Percentiles rank a stretch among this genome's conserved stretches.
Evolutionary conservation across 1,140 invertebrate species (phyloP).

Genomic region (Trichomalopsis sarcophagae): DNA sequence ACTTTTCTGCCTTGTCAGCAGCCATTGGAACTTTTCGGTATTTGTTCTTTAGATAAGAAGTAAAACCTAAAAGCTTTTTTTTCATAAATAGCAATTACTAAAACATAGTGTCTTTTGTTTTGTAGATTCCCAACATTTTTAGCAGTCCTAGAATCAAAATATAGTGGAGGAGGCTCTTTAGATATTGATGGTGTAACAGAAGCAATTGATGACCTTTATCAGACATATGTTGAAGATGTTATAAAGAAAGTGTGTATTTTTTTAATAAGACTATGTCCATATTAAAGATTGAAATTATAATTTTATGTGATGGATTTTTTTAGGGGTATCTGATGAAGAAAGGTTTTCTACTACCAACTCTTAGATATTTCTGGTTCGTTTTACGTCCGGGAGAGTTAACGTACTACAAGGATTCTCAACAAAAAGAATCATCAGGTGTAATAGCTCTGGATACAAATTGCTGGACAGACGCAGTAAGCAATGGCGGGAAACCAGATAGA

Average conservation of each 20-base stretch:
- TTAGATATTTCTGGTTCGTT: constrained; percentile 88
- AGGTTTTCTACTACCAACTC: constrained; percentile 84
- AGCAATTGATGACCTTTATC: constrained; percentile 84
- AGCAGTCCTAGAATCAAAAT: constrained; percentile 83
- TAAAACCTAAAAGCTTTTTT: neutral
- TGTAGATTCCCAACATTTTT: constrained; percentile 80
- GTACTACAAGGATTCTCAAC: constrained; percentile 84
- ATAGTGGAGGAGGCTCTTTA: constrained; percentile 76
- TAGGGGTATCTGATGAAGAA: constrained; percentile 82
- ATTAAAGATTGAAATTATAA: neutral
- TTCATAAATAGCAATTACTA: neutral
- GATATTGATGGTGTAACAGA: constrained; percentile 80
- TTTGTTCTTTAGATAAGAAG: neutral
- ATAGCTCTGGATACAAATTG: constrained; percentile 80
- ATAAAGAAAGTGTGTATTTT: constrained; percentile 82
- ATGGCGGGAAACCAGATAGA: constrained; percentile 76
- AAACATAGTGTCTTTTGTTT: constrained; percentile 37
- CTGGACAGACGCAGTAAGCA: constrained; percentile 78
- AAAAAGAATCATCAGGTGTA: constrained; percentile 82
- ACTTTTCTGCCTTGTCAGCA: constrained; percentile 79
- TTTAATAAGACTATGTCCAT: neutral
- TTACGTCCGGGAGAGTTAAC: constrained; percentile 83
- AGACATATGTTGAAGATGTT: constrained; percentile 86
- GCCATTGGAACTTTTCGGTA: constrained; percentile 78
- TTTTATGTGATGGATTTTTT: constrained; percentile 56